Evolutionary conservation across 2,113 vertebrate genomes (phyloP).

Genomic region (Dasyurus viverrinus): DNA sequence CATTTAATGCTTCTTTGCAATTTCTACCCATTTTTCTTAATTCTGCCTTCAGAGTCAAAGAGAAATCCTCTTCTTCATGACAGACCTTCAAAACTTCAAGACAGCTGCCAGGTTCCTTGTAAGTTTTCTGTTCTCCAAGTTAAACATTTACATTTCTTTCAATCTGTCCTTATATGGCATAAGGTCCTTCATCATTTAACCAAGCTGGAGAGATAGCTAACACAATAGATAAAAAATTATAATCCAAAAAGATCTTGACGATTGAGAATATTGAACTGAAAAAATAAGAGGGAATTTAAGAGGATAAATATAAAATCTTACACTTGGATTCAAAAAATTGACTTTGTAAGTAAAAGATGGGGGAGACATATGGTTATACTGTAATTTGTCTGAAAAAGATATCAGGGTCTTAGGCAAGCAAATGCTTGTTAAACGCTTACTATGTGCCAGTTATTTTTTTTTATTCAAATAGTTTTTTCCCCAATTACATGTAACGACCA

Average conservation of each 20-base stretch:
- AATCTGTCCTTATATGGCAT: background rate
- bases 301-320: background rate
- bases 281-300: background rate
- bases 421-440: background rate
- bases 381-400: background rate
- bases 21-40: background rate
- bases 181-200: background rate
- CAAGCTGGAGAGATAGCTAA: background rate
- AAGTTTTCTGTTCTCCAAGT: background rate
- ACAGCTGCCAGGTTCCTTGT: background rate
- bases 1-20: background rate
- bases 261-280: background rate
- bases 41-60: background rate
- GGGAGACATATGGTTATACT: background rate
- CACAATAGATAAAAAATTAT: background rate
- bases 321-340: background rate
- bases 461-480: background rate
- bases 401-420: background rate
- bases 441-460: background rate
- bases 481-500: background rate
- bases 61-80: background rate
- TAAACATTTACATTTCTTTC: background rate
- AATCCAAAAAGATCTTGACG: background rate
- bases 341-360: background rate
- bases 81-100: background rate